A percentile compares a stretch with the other conserved stretches of the same genome.
Evolutionary conservation across 23 tunicate genomes (phyloP).

Genomic region (Diplosoma virens): DNA sequence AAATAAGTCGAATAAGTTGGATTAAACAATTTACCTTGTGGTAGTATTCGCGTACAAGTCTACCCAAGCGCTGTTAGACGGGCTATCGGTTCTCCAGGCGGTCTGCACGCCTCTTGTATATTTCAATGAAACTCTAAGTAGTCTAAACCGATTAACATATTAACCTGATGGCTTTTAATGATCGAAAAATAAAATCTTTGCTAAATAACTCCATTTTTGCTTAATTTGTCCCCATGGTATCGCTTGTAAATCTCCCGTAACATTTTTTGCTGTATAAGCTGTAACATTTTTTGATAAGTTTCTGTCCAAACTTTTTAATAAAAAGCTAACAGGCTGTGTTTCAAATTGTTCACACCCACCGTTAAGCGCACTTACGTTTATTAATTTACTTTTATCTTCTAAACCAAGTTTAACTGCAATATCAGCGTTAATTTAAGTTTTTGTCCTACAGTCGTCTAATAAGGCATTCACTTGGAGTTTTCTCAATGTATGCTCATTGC

Average conservation of each 20-base stretch:
- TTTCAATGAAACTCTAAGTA: neutral
- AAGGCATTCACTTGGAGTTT: too few species aligned
- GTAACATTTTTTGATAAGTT: neutral
- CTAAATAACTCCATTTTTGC: neutral
- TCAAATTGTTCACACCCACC: constrained; percentile 1
- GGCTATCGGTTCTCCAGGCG: constrained; percentile 10
- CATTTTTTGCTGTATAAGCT: neutral
- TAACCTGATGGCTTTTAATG: neutral
- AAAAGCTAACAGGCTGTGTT: constrained; percentile 1
- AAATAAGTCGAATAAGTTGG: neutral
- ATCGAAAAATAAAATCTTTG: neutral
- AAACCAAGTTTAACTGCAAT: neutral
- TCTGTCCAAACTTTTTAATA: neutral
- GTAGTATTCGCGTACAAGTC: neutral
- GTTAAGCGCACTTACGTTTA: neutral
- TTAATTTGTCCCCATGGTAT: neutral
- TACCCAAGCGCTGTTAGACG: neutral
- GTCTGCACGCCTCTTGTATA: neutral
- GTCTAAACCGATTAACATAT: neutral
- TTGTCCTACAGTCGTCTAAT: too few species aligned
- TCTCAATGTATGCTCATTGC: too few species aligned
- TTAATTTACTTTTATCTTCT: neutral
- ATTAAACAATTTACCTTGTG: neutral
- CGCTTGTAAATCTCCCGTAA: constrained; percentile 3
- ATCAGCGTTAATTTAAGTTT: constrained; percentile 2